These are phyloP conservation scores for Lordiphosa andalusiaca DNA, from an alignment of 2,888 invertebrate species.

Conservation along the genomic window DNA sequence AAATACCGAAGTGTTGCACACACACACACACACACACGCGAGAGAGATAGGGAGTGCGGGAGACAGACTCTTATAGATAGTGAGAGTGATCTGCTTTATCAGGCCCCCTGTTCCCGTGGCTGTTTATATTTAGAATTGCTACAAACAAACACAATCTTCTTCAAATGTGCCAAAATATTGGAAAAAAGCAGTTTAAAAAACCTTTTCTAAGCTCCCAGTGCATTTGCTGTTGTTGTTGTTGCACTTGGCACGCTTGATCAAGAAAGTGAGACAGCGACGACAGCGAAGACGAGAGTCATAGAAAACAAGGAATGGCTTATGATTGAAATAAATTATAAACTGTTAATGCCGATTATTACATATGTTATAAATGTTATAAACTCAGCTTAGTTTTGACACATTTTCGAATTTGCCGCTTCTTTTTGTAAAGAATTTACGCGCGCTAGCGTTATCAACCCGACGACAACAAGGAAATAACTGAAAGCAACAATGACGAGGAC, in stretches of 20 bases:
- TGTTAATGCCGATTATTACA: no score
- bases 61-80: conserved; percentile 43
- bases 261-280: no score
- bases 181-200: conserved; percentile 20
- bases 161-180: conserved; percentile 38
- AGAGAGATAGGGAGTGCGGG: conserved; percentile 18
- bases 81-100: conserved; percentile 66
- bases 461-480: no score
- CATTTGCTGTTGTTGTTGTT: conserved; percentile 21
- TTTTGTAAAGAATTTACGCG: no score
- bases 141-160: conserved; percentile 28
- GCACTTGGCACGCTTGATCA: conserved; percentile 11
- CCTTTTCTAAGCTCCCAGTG: conserved; percentile 21
- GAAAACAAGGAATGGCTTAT: no score
- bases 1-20: conserved; percentile 48
- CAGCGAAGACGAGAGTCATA: no score
- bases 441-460: no score
- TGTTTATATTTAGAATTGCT: conserved; percentile 48
- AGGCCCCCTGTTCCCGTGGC: conserved; percentile 24
- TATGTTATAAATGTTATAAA: no score
- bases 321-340: no score
- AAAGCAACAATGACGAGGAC: no score
- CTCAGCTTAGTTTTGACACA: neutral
- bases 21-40: conserved; percentile 12
- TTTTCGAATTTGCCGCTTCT: conserved; percentile 11